Base-by-base conservation (phyloP, 2,888 invertebrate genomes). In the Deladenus siricidicola region DNA sequence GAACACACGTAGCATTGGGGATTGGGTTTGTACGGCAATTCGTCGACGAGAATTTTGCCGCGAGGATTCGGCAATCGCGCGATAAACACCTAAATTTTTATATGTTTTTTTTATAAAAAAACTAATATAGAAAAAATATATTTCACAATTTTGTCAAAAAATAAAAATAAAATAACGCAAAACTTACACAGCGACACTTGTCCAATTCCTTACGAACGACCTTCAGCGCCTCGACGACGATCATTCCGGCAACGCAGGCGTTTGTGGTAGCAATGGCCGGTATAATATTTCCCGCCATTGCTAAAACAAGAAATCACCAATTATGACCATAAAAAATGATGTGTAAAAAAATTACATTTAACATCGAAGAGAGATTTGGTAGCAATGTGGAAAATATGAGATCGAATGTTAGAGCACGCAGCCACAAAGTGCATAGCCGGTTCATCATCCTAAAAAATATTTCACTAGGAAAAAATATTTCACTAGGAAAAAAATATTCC, bases 231-330 rank as follows among this genome's bases (percentile, higher is more conserved):
- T 91, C 88, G 56, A 93, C 83, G 0, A 94, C 90, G 0, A 93
- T 89, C n/a, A 96, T 83, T 0, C 93, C 98, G 0, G 94, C 93
- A 39, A 98, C 88, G 61, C 98, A 89, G 0, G 98, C 96, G 80
- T 99, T 99, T 1, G 96, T 94, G 0, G 96, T 93, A 4, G 98
- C 96, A 78, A 99, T 96, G 0, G 98, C 98, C 6, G 98, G 98
- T 76, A 99, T 93, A 71, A 99, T 99, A 80, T 98, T 99, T 19
- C 98, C 98, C 0, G 98, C 98, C 89, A 98, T 96, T 1, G 96
- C 83, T 82, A 66, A 68, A 72, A 66, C 45, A 51, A 30, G 56
- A 10, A 39, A 29, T 60, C 19, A 49, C 48, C 23, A 23, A 51
- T 19, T 53, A 44, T 49, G 14, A 42, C 4, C 19, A 59, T 4